These are phyloP conservation scores for Limnothrissa miodon DNA, from an alignment of 2,113 vertebrate genomes.

Conservation along the genomic window DNA sequence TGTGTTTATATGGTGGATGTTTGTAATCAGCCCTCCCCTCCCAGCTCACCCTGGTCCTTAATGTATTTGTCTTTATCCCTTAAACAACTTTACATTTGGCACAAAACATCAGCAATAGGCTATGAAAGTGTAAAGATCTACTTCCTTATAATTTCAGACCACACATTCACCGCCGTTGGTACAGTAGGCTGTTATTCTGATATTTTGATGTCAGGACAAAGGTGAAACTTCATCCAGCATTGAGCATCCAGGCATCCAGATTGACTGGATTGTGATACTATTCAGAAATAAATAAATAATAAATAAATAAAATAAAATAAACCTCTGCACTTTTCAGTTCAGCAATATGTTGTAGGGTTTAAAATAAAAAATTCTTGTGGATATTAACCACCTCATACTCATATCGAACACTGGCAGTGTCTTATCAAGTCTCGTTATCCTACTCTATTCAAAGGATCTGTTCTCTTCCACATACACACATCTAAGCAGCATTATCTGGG, in stretches of 20 bases:
- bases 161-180: not conserved
- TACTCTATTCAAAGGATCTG: not conserved
- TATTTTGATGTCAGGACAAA: not conserved
- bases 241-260: not conserved
- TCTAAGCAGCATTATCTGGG: constrained; percentile 1
- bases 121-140: not conserved
- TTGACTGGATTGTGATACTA: not conserved
- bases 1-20: constrained; percentile 40
- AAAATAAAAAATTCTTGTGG: no score
- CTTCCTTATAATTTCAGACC: not conserved
- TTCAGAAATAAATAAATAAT: constrained; percentile 48
- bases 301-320: constrained; percentile 44
- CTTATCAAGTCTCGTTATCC: not conserved
- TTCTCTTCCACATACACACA: not conserved
- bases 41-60: constrained; percentile 37
- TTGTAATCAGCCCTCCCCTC: constrained; percentile 46
- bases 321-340: constrained; percentile 43
- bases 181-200: not conserved
- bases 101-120: not conserved
- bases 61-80: not conserved
- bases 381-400: not conserved
- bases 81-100: not conserved
- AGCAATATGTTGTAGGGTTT: no score
- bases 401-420: constrained; percentile 34
- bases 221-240: not conserved